These are phyloP conservation scores for Botia kubotai DNA, from an alignment of 2,797 vertebrate genomes.

Conservation along the genomic window DNA sequence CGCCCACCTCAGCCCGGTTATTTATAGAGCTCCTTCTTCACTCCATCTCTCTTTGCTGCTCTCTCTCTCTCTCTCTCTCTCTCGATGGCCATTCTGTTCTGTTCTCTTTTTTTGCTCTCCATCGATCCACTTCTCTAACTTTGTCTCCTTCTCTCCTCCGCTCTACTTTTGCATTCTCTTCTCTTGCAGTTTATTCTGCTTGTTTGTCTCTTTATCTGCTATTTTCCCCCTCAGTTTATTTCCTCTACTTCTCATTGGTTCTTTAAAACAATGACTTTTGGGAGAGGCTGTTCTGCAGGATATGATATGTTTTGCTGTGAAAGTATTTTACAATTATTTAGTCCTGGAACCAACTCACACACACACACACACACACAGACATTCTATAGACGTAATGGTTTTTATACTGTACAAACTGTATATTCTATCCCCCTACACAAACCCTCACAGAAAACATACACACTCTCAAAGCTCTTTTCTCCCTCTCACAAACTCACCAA, in stretches of 20 bases:
- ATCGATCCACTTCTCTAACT: conserved; percentile 11
- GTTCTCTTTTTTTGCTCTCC: neutral
- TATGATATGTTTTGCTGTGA: conserved; percentile 52
- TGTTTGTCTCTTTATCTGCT: neutral
- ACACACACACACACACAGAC: neutral
- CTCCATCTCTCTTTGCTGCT: conserved; percentile 47
- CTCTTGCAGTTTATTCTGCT: neutral
- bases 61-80: conserved; percentile 40
- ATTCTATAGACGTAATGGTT: too few species aligned
- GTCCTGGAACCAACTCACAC: neutral
- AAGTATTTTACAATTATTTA: conserved; percentile 21
- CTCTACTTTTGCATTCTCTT: neutral
- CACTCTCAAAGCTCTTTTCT: neutral
- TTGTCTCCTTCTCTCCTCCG: neutral
- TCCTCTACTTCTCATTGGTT: neutral
- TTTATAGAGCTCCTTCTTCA: conserved; percentile 55
- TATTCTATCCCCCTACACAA: too few species aligned
- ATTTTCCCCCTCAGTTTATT: neutral
- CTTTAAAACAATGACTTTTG: conserved; percentile 1
- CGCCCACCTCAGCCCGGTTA: conserved; percentile 54
- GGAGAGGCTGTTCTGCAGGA: neutral
- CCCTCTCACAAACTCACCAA: conserved; percentile 54
- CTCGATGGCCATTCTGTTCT: conserved; percentile 1
- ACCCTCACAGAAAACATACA: too few species aligned
- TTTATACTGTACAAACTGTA: too few species aligned